These are phyloP conservation scores for Crotophaga sulcirostris DNA, from an alignment of 2,113 vertebrate genomes.

Conservation along the genomic window DNA sequence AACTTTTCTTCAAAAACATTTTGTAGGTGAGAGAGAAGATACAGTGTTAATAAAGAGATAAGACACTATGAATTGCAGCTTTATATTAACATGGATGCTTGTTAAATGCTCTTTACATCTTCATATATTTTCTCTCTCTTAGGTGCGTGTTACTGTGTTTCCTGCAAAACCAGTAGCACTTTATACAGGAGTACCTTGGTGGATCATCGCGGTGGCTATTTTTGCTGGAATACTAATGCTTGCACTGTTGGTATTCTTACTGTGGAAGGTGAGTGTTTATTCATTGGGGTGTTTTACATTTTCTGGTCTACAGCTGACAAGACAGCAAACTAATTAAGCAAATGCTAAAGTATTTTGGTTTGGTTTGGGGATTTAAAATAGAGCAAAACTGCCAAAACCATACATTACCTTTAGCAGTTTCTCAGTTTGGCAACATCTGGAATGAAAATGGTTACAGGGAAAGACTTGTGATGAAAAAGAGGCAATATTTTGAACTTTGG, in stretches of 20 bases:
- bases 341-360: background rate
- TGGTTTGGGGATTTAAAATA: background rate
- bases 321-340: background rate
- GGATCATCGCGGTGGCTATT: constrained; percentile 92
- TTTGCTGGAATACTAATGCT: constrained; percentile 91
- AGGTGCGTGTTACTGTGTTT: constrained; percentile 91
- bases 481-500: no score
- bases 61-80: background rate
- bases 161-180: constrained; percentile 83
- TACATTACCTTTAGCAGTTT: background rate
- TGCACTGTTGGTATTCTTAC: constrained; percentile 87
- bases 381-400: background rate
- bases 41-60: background rate
- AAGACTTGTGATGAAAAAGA: background rate
- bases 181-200: constrained; percentile 89
- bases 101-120: background rate
- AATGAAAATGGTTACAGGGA: background rate
- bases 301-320: background rate
- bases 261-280: constrained; percentile 91
- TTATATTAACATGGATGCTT: background rate
- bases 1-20: background rate
- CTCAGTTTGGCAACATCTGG: background rate
- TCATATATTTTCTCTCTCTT: background rate
- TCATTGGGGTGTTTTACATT: background rate
- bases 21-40: background rate